Conservation (phyloP, 2,888 invertebrate species). For the Chrysodeixis includens region DNA sequence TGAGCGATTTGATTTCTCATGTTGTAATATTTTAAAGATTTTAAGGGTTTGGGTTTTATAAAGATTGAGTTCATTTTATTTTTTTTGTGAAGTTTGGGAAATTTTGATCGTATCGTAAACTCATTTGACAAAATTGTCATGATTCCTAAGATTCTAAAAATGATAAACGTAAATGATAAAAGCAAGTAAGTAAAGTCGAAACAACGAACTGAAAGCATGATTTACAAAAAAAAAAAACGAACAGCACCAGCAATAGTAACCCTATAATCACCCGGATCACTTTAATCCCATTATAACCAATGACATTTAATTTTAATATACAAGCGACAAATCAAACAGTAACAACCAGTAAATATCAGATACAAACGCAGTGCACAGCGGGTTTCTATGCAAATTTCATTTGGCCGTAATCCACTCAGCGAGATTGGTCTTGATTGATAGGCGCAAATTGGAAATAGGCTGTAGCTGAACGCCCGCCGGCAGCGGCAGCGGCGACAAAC, state of each 20-base stretch:
- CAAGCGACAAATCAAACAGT: slow-evolving; percentile 52
- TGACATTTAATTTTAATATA: slow-evolving; percentile 54
- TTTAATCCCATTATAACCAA: slow-evolving; percentile 4
- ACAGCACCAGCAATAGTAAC: background rate
- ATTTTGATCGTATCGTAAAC: too few relatives aligned
- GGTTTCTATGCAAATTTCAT: slow-evolving; percentile 92
- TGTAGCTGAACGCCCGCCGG: slow-evolving; percentile 68
- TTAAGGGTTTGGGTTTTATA: slow-evolving; percentile 25
- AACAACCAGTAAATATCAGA: slow-evolving; percentile 72
- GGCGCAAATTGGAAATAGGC: slow-evolving; percentile 92
- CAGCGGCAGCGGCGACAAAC: slow-evolving; percentile 66
- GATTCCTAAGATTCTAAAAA: too few relatives aligned
- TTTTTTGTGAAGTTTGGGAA: background rate
- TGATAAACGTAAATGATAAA: too few relatives aligned
- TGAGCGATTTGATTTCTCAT: slow-evolving; percentile 39
- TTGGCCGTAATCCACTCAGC: slow-evolving; percentile 92
- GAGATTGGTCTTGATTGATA: slow-evolving; percentile 92
- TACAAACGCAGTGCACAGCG: slow-evolving; percentile 71
- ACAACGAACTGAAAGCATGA: too few relatives aligned
- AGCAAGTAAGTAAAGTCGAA: too few relatives aligned
- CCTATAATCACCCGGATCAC: background rate
- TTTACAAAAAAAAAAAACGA: too few relatives aligned
- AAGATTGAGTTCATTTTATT: background rate
- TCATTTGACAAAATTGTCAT: too few relatives aligned
- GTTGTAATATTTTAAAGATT: slow-evolving; percentile 36